Conservation (phyloP, 2,797 vertebrate genomes). For the Argya squamiceps region DNA sequence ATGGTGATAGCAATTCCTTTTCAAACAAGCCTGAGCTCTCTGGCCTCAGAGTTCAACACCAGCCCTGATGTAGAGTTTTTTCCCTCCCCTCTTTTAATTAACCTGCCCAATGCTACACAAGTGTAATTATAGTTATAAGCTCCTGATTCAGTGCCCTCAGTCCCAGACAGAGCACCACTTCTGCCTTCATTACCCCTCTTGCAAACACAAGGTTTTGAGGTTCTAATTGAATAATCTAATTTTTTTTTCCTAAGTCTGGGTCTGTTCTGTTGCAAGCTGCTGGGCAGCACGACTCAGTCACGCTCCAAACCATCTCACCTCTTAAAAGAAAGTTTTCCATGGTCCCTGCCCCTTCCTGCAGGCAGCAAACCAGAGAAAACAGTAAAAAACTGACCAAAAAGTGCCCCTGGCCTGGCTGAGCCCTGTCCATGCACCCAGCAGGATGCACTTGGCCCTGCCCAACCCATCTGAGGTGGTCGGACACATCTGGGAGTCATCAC, state of each 20-base stretch:
- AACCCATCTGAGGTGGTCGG: neutral
- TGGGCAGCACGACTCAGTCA: neutral
- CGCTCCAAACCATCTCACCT: neutral
- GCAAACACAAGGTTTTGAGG: neutral
- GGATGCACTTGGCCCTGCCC: neutral
- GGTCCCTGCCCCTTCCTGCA: neutral
- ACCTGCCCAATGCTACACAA: neutral
- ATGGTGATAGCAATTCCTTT: neutral
- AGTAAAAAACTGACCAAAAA: accelerated
- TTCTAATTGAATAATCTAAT: neutral
- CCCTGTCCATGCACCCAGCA: neutral
- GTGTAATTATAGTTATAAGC: accelerated
- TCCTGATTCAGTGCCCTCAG: neutral
- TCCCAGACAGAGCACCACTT: neutral
- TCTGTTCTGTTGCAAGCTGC: neutral
- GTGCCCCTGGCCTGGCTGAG: accelerated
- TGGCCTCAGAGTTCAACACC: neutral
- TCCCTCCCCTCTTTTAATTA: neutral
- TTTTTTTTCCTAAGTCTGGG: neutral
- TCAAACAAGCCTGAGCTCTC: neutral
- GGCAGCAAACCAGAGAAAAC: accelerated
- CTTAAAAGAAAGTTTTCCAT: accelerated
- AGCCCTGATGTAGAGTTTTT: neutral
- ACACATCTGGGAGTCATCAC: neutral
- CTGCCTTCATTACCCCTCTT: neutral